phyloP scores from a whole-genome alignment of 2,888 invertebrate species.

The Halocaridina rubra region DNA sequence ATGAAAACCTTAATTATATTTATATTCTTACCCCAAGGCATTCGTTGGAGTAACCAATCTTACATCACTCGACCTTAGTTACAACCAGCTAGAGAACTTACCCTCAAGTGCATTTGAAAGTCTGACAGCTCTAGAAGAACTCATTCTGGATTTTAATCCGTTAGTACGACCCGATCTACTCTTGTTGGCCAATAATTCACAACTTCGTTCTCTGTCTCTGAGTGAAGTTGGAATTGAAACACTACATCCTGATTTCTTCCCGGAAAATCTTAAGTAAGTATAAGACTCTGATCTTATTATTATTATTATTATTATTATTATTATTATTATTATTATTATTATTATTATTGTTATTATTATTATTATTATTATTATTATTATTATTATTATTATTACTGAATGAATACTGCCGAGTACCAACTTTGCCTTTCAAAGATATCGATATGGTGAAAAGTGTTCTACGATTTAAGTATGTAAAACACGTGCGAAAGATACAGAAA shows the following conservation, averaged over 20 bases:
- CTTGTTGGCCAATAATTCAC: neutral
- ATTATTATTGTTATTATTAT: too few relatives aligned
- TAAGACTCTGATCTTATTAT: too few relatives aligned
- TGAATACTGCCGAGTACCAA: too few relatives aligned
- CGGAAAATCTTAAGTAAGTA: conserved; percentile 12
- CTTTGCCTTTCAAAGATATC: too few relatives aligned
- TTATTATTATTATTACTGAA: too few relatives aligned
- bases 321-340: too few relatives aligned
- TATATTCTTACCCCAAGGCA: neutral
- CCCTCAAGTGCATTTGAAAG: neutral
- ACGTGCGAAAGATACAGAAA: too few relatives aligned
- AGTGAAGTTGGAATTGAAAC: neutral
- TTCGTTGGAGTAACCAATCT: neutral
- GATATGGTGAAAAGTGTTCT: too few relatives aligned
- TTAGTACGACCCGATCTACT: neutral
- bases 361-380: too few relatives aligned
- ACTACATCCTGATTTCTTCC: neutral
- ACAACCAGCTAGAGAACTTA: neutral
- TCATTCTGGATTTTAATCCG: conserved; percentile 24
- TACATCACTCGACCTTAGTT: conserved; percentile 17
- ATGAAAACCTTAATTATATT: neutral
- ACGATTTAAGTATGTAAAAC: too few relatives aligned
- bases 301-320: too few relatives aligned
- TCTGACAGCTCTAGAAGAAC: neutral
- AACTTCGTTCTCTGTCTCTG: conserved; percentile 16